phyloP scores from a whole-genome alignment of 2,113 vertebrate genomes.

The Callorhinus ursinus region DNA sequence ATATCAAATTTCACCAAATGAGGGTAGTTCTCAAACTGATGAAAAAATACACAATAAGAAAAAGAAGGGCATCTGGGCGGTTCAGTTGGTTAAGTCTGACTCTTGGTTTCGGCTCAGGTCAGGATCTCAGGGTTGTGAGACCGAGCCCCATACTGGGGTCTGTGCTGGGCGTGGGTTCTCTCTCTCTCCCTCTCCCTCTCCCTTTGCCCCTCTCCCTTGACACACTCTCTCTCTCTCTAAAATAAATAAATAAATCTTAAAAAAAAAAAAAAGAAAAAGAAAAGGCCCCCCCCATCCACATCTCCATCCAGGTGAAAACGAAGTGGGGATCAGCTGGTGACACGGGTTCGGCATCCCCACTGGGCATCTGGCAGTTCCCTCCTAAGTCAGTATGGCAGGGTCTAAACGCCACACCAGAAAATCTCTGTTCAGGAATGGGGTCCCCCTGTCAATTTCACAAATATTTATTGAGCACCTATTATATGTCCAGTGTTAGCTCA shows the following conservation, averaged over 20 bases:
- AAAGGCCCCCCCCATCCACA: not conserved
- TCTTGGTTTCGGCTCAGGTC: not conserved
- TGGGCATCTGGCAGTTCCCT: not conserved
- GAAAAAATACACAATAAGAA: not conserved
- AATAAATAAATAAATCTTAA: not conserved
- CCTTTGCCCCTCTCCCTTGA: not conserved
- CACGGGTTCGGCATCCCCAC: accelerated
- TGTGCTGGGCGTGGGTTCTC: not conserved
- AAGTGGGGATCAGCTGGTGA: not conserved
- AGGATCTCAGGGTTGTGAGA: not conserved
- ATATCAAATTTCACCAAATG: not conserved
- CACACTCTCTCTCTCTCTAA: not conserved
- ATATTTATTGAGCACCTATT: not conserved
- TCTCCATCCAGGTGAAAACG: not conserved
- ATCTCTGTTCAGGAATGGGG: not conserved
- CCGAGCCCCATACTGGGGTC: not conserved
- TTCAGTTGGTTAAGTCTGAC: not conserved
- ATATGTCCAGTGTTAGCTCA: not conserved
- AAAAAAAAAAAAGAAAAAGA: not conserved
- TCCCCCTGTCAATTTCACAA: not conserved
- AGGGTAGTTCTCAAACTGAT: not conserved
- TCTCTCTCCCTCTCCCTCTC: not conserved
- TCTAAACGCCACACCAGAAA: not conserved
- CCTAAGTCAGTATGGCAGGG: not conserved
- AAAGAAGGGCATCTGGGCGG: not conserved